Percentiles rank a stretch among this genome's conserved stretches.
Conservation (phyloP, 2,888 invertebrate genomes). For the Malthinus flaveolus region DNA sequence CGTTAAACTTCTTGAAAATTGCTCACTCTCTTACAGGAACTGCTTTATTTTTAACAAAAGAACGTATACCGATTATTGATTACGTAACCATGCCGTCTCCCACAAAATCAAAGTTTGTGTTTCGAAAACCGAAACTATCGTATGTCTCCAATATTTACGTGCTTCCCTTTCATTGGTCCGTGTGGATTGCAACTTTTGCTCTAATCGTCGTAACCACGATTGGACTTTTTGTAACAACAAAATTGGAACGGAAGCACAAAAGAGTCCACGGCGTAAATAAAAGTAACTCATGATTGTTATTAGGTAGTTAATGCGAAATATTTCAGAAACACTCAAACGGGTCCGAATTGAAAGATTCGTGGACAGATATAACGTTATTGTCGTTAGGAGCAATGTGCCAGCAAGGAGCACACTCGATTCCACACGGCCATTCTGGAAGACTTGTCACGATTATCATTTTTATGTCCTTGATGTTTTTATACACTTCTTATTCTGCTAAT, state of each 20-base stretch:
- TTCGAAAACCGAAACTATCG: constrained; percentile 70
- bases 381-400: constrained; percentile 64
- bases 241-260: constrained; percentile 52
- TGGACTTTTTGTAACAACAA: constrained; percentile 49
- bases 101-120: constrained; percentile 70
- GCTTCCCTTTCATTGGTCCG: constrained; percentile 66
- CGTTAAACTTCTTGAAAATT: neutral
- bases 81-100: constrained; percentile 70
- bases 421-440: constrained; percentile 55
- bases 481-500: constrained; percentile 76
- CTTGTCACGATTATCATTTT: constrained; percentile 67
- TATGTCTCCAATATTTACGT: constrained; percentile 72
- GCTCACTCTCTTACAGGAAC: constrained; percentile 56
- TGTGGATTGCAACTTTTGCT: constrained; percentile 64
- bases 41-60: constrained; percentile 65
- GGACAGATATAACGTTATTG: constrained; percentile 59
- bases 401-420: constrained; percentile 62
- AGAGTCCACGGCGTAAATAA: neutral
- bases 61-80: constrained; percentile 65
- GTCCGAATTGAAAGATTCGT: constrained; percentile 40
- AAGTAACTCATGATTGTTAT: no score
- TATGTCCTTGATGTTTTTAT: constrained; percentile 68
- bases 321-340: constrained; percentile 18
- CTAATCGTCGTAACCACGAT: constrained; percentile 57
- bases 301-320: neutral